Conservation (phyloP, 1,140 invertebrate species). For the Hyposmocoma kahamanoa region DNA sequence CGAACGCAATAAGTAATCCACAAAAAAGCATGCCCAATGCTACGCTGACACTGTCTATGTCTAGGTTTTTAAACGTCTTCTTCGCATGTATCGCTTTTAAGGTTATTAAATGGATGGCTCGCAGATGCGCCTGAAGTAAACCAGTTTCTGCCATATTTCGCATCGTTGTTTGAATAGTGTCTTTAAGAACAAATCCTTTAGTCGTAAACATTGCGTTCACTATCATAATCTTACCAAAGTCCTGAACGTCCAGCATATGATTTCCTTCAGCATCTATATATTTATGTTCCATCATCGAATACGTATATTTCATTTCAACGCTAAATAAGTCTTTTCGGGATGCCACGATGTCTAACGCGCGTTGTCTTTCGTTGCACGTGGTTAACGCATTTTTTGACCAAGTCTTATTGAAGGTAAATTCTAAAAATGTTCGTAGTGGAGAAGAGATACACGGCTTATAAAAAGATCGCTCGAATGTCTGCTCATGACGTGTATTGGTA, state of each 20-base stretch:
- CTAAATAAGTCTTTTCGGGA: constrained; percentile 25
- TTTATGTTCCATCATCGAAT: constrained; percentile 24
- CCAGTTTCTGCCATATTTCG: constrained; percentile 25
- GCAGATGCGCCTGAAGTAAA: constrained; percentile 17
- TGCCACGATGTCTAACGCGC: constrained; percentile 23
- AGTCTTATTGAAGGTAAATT: not conserved
- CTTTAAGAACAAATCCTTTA: constrained; percentile 23
- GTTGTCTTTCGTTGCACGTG: not conserved
- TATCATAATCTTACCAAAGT: constrained; percentile 17
- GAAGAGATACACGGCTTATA: not conserved
- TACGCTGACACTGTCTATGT: not conserved
- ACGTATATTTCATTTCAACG: constrained; percentile 28
- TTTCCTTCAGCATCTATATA: constrained; percentile 31
- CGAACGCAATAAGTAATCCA: not conserved
- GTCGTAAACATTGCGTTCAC: constrained; percentile 20
- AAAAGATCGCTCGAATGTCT: not conserved
- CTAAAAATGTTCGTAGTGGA: not conserved
- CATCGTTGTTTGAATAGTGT: constrained; percentile 20
- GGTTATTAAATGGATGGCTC: constrained; percentile 12
- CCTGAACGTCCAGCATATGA: constrained; percentile 20
- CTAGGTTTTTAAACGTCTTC: constrained; percentile 9
- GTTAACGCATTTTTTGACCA: not conserved
- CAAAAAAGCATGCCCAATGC: not conserved
- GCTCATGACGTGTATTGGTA: not conserved
- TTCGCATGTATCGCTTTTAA: constrained; percentile 3